These are phyloP conservation scores for Hylaea fasciaria DNA, from an alignment of 2,888 invertebrate genomes.

Conservation along the genomic window DNA sequence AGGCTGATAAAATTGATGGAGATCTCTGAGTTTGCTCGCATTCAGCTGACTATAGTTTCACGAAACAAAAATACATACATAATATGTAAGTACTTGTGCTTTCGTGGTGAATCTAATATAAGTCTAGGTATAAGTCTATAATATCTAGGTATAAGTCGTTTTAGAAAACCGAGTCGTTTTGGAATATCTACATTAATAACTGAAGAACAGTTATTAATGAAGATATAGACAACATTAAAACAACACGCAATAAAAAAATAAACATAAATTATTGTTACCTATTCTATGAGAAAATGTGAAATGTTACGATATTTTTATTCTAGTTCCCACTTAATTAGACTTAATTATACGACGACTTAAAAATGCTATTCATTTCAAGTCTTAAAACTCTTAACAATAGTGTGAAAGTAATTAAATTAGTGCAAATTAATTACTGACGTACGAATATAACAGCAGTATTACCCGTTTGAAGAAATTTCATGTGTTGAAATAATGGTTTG, in stretches of 20 bases:
- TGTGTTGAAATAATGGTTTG: constrained; percentile 5
- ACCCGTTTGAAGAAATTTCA: constrained; percentile 6
- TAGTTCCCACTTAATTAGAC: constrained; percentile 44
- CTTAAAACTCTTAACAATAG: constrained; percentile 24
- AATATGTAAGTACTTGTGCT: too few species aligned
- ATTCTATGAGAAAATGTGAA: constrained; percentile 39
- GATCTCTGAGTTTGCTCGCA: too few species aligned
- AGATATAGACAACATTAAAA: background rate
- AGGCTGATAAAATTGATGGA: too few species aligned
- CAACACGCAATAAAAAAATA: background rate
- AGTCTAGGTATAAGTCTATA: too few species aligned
- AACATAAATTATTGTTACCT: constrained; percentile 28
- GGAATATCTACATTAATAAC: too few species aligned
- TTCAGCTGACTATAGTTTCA: too few species aligned
- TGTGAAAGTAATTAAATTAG: constrained; percentile 46
- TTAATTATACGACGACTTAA: constrained; percentile 24
- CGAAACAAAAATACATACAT: too few species aligned
- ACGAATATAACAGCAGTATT: background rate
- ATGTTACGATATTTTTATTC: constrained; percentile 31
- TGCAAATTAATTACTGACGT: constrained; percentile 32
- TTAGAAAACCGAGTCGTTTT: too few species aligned
- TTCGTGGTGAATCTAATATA: too few species aligned
- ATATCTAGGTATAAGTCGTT: too few species aligned
- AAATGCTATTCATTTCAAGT: constrained; percentile 36
- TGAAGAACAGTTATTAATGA: too few species aligned